Evolutionary conservation across 2,797 vertebrate species (phyloP), one percentile per base, ranked within the genome.

Genomic region (Ctenopoma kingsleyae): DNA sequence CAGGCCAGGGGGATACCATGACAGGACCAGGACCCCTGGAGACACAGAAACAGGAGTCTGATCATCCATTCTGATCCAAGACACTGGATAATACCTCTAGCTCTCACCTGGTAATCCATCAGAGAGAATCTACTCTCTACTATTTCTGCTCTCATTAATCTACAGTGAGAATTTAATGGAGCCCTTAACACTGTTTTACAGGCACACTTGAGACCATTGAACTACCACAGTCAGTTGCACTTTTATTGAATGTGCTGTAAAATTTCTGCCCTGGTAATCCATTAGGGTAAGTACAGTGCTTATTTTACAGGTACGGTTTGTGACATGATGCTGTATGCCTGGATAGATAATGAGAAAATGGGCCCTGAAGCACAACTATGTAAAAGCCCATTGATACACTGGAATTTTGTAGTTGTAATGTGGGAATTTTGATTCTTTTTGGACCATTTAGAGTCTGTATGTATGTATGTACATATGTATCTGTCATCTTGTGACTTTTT

Each of bases 1-100:
- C 65, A 95, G 82, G 35, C 95, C 95, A 0, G 95, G 95, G 15
- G 97, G 97, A 82, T 95, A 96, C 96, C 96, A 97, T 63, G 96
- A 95, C 74, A 96, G 81, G 19, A 97, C 94, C 78, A 97, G 91
- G 47, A 96, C 97, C 22, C 97, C 97, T 96, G 51, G 44, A 87
- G 71, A 82, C 2, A 9, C 19, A 61, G 5, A 78, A 59, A 66
- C 22, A n/a, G 25, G 32, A 76, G 55, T 25, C 19, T 13, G 22
- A 68, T 35, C 19, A 54, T 72, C 15, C n/a, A 56, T 44, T 30
- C 65, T 27, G 30, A 6, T 60, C 20, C 32, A 20, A 32, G 9
- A 50, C 52, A 60, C n/a, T n/a, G 25, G 7, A 27, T 17, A 53
- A 63, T n/a, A 77, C 56, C n/a, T 53, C 27, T 10, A 13, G 8